phyloP scores from a whole-genome alignment of 2,113 vertebrate species.

The Channa argus region DNA sequence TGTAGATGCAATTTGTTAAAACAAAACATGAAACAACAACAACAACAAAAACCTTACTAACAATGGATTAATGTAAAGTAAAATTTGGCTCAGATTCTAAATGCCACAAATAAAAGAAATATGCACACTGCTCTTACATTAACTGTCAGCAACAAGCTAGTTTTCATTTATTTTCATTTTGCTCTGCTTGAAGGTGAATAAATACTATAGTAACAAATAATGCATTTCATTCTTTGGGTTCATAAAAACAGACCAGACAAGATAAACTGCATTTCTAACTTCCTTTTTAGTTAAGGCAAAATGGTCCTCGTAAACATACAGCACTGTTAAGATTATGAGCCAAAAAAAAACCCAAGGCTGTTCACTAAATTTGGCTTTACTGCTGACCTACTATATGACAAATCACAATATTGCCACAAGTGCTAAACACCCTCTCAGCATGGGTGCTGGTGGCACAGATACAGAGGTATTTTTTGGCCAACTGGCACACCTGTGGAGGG shows the following conservation, averaged over 20 bases:
- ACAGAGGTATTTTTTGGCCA: slow-evolving; percentile 54
- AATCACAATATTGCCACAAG: slow-evolving; percentile 66
- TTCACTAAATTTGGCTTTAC: slow-evolving; percentile 33
- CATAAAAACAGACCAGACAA: slow-evolving; percentile 21
- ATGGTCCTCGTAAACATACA: slow-evolving; percentile 19
- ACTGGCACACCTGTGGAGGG: slow-evolving; percentile 57
- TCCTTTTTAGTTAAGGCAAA: slow-evolving; percentile 40
- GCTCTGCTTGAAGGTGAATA: no score
- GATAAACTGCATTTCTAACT: slow-evolving; percentile 29
- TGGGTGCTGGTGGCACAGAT: slow-evolving; percentile 55
- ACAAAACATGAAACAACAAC: no score
- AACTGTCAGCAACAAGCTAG: slow-evolving; percentile 5
- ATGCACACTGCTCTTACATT: neutral
- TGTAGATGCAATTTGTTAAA: no score
- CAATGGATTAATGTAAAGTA: neutral
- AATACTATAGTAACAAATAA: slow-evolving; percentile 8
- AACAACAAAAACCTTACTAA: no score
- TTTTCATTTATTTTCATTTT: slow-evolving; percentile 6
- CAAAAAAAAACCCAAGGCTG: slow-evolving; percentile 43
- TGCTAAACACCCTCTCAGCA: slow-evolving; percentile 67
- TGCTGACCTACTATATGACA: slow-evolving; percentile 54
- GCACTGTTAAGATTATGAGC: slow-evolving; percentile 27
- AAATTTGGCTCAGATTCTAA: slow-evolving; percentile 2
- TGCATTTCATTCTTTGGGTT: neutral
- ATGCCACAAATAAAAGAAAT: slow-evolving; percentile 10